Percentiles rank a stretch among this genome's conserved stretches.
These are phyloP conservation scores for Achlya flavicornis DNA, from an alignment of 2,888 invertebrate species.

Conservation along the genomic window DNA sequence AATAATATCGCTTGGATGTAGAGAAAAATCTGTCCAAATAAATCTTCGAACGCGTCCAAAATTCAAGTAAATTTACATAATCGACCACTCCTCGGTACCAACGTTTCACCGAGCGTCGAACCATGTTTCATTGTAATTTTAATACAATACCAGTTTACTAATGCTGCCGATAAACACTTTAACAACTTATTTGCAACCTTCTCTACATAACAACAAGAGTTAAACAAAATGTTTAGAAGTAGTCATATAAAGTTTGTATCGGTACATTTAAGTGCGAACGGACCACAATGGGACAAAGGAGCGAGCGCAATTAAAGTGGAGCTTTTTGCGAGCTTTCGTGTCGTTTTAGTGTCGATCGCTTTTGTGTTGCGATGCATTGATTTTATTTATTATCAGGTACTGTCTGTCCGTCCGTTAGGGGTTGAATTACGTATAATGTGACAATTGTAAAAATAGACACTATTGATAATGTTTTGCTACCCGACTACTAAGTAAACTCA, in stretches of 20 bases:
- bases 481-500: not conserved
- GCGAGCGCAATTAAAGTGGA: slow-evolving; percentile 48
- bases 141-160: slow-evolving; percentile 34
- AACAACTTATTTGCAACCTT: slow-evolving; percentile 14
- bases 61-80: slow-evolving; percentile 48
- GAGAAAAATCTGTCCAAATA: slow-evolving; percentile 34
- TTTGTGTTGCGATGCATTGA: slow-evolving; percentile 42
- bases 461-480: not conserved
- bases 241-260: slow-evolving; percentile 28
- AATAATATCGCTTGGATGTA: slow-evolving; percentile 13
- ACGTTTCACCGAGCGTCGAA: slow-evolving; percentile 33
- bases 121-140: slow-evolving; percentile 57
- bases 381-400: slow-evolving; percentile 43
- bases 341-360: slow-evolving; percentile 38
- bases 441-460: not conserved
- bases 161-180: slow-evolving; percentile 16
- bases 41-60: slow-evolving; percentile 39
- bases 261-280: slow-evolving; percentile 46
- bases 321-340: slow-evolving; percentile 40
- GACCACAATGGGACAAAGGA: slow-evolving; percentile 50
- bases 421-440: not conserved
- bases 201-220: slow-evolving; percentile 17
- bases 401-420: slow-evolving; percentile 21
- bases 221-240: not conserved
- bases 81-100: slow-evolving; percentile 41